These are phyloP conservation scores for Odontomyia ornata DNA, from an alignment of 2,888 invertebrate genomes.

Conservation along the genomic window DNA sequence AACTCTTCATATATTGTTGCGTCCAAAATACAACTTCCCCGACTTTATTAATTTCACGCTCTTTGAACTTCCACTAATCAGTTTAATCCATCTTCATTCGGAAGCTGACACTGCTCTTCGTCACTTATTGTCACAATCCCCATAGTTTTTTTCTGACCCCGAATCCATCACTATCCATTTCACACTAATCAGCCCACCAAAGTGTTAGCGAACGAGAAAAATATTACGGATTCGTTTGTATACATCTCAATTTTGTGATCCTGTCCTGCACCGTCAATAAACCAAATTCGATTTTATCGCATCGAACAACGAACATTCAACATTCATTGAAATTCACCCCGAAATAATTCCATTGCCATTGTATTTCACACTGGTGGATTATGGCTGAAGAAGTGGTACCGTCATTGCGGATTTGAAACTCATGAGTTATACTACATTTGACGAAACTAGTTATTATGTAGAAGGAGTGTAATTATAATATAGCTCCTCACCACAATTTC, in stretches of 20 bases:
- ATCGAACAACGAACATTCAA: conserved; percentile 41
- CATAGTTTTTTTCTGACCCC: not conserved
- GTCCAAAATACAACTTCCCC: too few relatives aligned
- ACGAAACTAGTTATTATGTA: too few relatives aligned
- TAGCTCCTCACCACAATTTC: too few relatives aligned
- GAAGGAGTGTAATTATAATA: too few relatives aligned
- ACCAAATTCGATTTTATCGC: conserved; percentile 51
- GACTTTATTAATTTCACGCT: conserved; percentile 48
- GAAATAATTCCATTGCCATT: conserved; percentile 28
- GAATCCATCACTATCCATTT: conserved; percentile 1
- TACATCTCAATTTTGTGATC: conserved; percentile 43
- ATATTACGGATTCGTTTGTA: conserved; percentile 6
- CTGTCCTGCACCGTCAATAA: conserved; percentile 49
- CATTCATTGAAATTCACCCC: conserved; percentile 43
- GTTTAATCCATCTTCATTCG: conserved; percentile 47
- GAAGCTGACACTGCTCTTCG: conserved; percentile 47
- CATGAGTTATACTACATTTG: too few relatives aligned
- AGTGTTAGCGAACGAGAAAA: conserved; percentile 38
- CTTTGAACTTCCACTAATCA: conserved; percentile 48
- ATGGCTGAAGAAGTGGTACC: not conserved
- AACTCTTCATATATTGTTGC: too few relatives aligned
- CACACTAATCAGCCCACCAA: conserved; percentile 12
- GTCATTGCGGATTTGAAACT: not conserved
- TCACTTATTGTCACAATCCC: not conserved
- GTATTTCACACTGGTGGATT: not conserved